Evolutionary conservation across 2,113 vertebrate species (phyloP), one percentile per base, ranked within the genome.

Genomic region (Cebus imitator): DNA sequence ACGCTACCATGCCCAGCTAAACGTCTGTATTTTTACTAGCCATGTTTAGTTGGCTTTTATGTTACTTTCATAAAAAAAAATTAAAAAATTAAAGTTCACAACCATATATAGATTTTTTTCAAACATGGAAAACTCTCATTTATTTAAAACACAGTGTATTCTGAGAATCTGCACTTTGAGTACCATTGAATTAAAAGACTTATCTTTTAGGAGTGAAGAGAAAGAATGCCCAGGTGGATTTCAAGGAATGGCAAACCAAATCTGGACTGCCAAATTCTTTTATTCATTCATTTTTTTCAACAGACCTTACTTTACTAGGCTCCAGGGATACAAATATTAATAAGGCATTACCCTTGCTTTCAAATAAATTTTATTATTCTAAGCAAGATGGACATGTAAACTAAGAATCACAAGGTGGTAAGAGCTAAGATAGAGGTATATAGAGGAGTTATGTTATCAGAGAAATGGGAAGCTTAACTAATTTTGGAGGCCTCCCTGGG

Each of bases 251-350:
- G 21, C 32, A 84, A 93, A 58, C 8, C 27, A 52, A 79, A 64
- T 82, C 40, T 64, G 21, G 37, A 88, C 32, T 78, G n/a, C 17
- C 8, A 9, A 89, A 73, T 86, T 66, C n/a, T 87, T 64, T 81
- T 23, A 95, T 76, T 90, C 4, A 90, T 94, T 92, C 27, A 58
- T 85, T 91, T 82, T 89, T 78, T 78, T 73, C 45, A 93, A 58
- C 30, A 76, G 37, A 81, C 21, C 27, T 58, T 70, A 84, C 40
- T 88, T 93, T 82, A 76, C 37, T 75, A 93, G 87, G 25, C 30
- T 93, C n/a, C 68, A 85, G n/a, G 40, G 11, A 88, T 50, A 87
- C 23, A 92, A 70, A 96, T 35, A 68, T 87, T 18, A 96, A 6
- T 78, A 88, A 95, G 43, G 86, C 5, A 79, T 66, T 75, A 75